Percentiles rank a stretch among this genome's conserved stretches.
These are phyloP conservation scores for Megaceryle alcyon DNA, from an alignment of 2,797 vertebrate genomes.

Conservation along the genomic window DNA sequence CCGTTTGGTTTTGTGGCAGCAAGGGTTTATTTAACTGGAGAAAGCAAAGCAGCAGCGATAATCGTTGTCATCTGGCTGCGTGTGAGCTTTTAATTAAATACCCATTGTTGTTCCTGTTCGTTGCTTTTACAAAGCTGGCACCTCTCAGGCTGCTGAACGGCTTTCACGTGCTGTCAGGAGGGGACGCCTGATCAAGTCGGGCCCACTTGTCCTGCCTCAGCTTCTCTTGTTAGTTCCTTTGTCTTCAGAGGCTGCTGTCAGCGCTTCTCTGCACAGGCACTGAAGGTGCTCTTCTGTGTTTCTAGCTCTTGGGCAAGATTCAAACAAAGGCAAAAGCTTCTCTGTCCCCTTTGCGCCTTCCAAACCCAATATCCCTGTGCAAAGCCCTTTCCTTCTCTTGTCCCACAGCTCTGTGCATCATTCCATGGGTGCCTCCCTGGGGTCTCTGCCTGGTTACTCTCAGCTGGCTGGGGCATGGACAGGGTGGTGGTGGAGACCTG, in stretches of 20 bases:
- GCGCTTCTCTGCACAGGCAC: background rate
- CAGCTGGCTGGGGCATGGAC: too few relatives aligned
- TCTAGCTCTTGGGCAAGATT: background rate
- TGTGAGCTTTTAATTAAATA: slow-evolving; percentile 15
- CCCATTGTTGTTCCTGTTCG: background rate
- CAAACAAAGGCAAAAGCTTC: background rate
- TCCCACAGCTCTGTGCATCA: background rate
- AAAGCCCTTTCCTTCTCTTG: background rate
- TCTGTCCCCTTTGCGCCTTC: accelerated
- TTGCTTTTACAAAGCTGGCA: background rate
- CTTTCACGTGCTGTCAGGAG: background rate
- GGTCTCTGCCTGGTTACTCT: background rate
- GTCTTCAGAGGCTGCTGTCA: background rate
- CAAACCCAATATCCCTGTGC: background rate
- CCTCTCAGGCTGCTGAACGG: background rate
- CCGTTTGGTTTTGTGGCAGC: background rate
- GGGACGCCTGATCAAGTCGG: background rate
- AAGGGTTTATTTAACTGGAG: background rate
- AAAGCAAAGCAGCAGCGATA: background rate
- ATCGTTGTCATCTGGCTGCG: background rate
- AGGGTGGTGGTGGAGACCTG: background rate
- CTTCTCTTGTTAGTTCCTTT: background rate
- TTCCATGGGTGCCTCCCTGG: background rate
- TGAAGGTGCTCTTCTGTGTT: background rate
- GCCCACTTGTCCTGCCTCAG: background rate